Percentiles rank a stretch among this genome's conserved stretches.
Evolutionary conservation across 2,797 vertebrate species (phyloP).

Genomic region (Emys orbicularis): DNA sequence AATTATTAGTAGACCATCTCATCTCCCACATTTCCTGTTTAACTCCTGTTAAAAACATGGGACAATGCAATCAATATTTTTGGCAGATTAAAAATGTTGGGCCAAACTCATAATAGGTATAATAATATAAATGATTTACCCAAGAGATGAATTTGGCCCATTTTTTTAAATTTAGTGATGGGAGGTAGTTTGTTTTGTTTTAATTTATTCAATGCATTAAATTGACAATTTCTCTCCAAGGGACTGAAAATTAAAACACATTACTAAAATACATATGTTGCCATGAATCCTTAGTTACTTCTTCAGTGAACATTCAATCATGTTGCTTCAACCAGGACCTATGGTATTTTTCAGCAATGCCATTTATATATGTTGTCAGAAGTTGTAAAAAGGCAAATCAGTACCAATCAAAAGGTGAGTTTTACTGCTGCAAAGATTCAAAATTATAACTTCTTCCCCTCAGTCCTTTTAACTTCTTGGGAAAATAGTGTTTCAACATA

Average conservation of each 20-base stretch:
- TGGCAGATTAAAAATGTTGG: background rate
- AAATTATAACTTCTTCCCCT: background rate
- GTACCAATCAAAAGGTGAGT: background rate
- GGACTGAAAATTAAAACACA: background rate
- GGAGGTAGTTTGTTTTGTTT: background rate
- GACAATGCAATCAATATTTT: background rate
- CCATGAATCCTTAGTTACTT: background rate
- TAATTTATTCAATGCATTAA: background rate
- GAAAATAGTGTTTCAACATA: rapidly evolving
- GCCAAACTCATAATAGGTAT: background rate
- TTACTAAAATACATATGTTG: background rate
- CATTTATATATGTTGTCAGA: background rate
- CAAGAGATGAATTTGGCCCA: background rate
- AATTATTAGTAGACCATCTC: background rate
- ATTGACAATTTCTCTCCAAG: background rate
- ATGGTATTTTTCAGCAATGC: background rate
- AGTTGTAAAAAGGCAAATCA: background rate
- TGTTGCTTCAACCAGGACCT: background rate
- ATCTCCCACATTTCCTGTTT: background rate
- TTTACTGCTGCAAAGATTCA: background rate
- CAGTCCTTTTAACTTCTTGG: background rate
- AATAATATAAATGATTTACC: background rate
- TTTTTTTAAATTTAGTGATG: background rate
- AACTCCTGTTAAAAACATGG: background rate
- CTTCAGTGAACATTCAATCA: background rate